Evolutionary conservation across 2,113 vertebrate genomes (phyloP).

Genomic region (Chrysochloris asiatica): DNA sequence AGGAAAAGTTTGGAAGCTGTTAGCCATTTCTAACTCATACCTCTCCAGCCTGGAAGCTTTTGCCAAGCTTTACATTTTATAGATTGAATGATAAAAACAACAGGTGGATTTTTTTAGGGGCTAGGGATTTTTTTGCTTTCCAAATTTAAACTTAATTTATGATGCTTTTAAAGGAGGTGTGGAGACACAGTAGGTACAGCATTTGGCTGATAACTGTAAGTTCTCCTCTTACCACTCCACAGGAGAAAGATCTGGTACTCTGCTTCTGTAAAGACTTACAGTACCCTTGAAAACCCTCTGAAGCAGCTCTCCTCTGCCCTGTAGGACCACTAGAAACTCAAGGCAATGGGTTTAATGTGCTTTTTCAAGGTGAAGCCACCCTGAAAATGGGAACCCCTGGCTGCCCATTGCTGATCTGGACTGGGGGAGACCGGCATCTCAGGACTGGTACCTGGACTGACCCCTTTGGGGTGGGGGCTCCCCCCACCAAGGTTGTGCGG

Average conservation of each 20-base stretch:
- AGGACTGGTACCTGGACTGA: background rate
- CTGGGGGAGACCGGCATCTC: accelerated
- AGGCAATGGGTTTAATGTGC: background rate
- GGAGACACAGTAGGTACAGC: background rate
- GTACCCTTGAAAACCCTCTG: background rate
- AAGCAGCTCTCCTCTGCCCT: background rate
- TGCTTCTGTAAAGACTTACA: too few species aligned
- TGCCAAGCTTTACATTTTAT: background rate
- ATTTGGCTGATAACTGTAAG: background rate
- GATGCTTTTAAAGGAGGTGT: background rate
- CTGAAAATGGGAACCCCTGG: background rate
- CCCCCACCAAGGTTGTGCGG: too few species aligned
- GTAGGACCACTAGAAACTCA: background rate
- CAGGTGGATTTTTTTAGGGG: background rate
- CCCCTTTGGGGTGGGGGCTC: too few species aligned
- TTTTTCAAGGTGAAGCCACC: background rate
- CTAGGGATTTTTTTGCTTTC: background rate
- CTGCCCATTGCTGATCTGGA: background rate
- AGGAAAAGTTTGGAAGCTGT: background rate
- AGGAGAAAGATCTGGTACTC: background rate
- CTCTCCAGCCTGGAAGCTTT: background rate
- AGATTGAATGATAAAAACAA: background rate
- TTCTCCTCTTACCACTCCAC: too few species aligned
- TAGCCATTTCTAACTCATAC: background rate
- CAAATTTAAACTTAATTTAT: background rate